Evolutionary conservation across 1,140 invertebrate genomes (phyloP).

Genomic region (Polypedilum vanderplanki): DNA sequence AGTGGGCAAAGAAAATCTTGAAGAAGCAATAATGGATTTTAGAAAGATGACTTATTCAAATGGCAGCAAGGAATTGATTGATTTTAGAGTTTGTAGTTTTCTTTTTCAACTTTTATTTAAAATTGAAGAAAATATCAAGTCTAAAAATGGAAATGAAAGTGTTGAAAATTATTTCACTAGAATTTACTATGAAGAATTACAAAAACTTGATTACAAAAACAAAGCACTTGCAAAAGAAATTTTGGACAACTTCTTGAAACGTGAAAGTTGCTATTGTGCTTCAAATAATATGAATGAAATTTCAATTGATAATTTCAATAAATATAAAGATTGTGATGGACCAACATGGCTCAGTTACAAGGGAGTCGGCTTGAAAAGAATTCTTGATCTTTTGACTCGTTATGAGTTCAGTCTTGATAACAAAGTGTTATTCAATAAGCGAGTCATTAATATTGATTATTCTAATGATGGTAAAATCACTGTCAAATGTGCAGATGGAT

Average conservation of each 20-base stretch:
- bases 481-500: slow-evolving; percentile 54
- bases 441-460: slow-evolving; percentile 48
- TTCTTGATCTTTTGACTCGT: neutral
- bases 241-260: neutral
- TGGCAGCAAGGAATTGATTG: neutral
- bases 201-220: neutral
- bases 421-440: slow-evolving; percentile 45
- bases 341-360: neutral
- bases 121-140: neutral
- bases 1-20: neutral
- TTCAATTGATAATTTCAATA: neutral
- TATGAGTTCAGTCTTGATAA: too few species aligned
- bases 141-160: neutral
- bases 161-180: neutral
- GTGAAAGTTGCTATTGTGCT: neutral
- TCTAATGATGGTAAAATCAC: slow-evolving; percentile 33
- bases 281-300: neutral
- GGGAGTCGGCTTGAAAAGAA: neutral
- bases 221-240: too few species aligned
- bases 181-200: neutral
- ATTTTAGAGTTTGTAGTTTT: too few species aligned
- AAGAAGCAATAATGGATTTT: neutral
- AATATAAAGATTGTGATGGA: neutral
- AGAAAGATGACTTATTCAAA: neutral
- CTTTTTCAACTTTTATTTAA: neutral